Conservation (phyloP, 2,888 invertebrate species). For the Vanessa cardui region DNA sequence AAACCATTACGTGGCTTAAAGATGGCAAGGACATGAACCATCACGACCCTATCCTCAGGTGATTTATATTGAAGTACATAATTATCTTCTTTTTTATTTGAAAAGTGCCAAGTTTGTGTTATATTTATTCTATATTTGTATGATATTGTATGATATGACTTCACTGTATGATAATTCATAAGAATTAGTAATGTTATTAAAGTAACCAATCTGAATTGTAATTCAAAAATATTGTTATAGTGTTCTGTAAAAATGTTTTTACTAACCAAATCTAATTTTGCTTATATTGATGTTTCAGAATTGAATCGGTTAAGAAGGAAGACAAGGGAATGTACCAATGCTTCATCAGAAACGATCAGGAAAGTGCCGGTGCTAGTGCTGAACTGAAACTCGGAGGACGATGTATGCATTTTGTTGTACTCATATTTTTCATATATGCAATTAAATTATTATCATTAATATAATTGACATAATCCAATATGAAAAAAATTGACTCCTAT, state of each 20-base stretch:
- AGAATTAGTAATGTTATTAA: no score
- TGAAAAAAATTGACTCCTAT: no score
- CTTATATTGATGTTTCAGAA: constrained; percentile 71
- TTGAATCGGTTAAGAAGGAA: constrained; percentile 95
- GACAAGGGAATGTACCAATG: constrained; percentile 99
- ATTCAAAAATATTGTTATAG: no score
- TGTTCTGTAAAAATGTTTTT: not conserved
- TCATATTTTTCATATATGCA: no score
- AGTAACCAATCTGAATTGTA: no score
- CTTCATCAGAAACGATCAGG: constrained; percentile 95
- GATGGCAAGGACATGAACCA: constrained; percentile 94
- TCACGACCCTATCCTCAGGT: constrained; percentile 89
- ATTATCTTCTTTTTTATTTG: no score
- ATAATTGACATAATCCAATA: no score
- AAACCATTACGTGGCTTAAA: constrained; percentile 95
- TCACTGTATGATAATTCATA: no score
- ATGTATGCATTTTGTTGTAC: constrained; percentile 78
- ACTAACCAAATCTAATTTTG: not conserved
- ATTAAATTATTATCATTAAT: not conserved
- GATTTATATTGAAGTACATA: not conserved
- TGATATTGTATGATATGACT: no score
- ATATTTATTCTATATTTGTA: no score
- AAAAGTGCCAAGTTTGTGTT: no score
- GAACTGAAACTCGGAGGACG: constrained; percentile 96
- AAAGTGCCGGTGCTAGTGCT: constrained; percentile 95